Evolutionary conservation across 37 sponge, comb jelly and placozoan genomes (phyloP).

Genomic region (Crambe crambe): DNA sequence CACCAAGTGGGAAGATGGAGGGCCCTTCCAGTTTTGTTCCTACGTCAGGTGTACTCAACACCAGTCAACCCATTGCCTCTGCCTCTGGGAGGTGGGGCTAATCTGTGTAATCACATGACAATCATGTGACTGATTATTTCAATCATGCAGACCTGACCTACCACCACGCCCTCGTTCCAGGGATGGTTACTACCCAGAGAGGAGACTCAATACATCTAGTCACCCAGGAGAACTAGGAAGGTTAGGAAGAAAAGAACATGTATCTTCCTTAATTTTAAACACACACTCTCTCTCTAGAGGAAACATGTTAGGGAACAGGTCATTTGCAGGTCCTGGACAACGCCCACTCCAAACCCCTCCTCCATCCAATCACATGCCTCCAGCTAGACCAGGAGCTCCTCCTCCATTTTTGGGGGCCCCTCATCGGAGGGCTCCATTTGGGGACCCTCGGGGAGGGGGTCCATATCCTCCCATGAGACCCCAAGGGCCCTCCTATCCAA

Average conservation of each 20-base stretch:
- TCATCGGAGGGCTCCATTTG: too few relatives aligned
- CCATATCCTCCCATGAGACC: not conserved
- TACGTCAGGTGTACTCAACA: too few relatives aligned
- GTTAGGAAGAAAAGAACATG: too few relatives aligned
- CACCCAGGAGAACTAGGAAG: not conserved
- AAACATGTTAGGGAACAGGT: not conserved
- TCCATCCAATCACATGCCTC: not conserved
- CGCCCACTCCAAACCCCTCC: slow-evolving; percentile 11
- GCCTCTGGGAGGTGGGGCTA: too few relatives aligned
- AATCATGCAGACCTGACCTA: not conserved
- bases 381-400: not conserved
- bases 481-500: not conserved
- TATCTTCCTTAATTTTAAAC: too few relatives aligned
- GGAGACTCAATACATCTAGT: not conserved
- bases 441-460: not conserved
- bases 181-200: not conserved
- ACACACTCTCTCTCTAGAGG: not conserved
- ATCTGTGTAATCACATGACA: too few relatives aligned
- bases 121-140: too few relatives aligned
- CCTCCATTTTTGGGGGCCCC: too few relatives aligned
- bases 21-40: too few relatives aligned
- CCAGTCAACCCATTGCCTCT: too few relatives aligned
- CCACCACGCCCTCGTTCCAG: not conserved
- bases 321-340: not conserved
- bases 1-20: slow-evolving; percentile 1